Evolutionary conservation across 2,888 invertebrate genomes (phyloP).

Genomic region (Lithophane leautieri): DNA sequence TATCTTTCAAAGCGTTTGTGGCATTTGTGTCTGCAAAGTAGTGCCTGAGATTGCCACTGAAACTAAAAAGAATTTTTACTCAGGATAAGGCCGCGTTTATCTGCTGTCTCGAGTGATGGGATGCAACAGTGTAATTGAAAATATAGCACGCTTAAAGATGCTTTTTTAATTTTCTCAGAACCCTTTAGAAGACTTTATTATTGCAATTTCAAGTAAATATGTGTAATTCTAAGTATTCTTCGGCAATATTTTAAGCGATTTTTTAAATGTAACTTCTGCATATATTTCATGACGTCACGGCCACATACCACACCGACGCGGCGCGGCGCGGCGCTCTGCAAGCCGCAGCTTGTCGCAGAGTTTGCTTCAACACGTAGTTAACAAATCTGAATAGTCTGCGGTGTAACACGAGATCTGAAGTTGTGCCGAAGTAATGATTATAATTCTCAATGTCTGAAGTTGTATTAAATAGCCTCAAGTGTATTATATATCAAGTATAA

Average conservation of each 20-base stretch:
- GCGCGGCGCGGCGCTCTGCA: background rate
- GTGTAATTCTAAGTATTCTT: background rate
- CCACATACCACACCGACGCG: background rate
- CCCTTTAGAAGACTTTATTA: background rate
- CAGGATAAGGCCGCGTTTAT: background rate
- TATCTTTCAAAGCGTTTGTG: background rate
- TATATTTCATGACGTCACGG: background rate
- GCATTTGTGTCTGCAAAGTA: constrained; percentile 10
- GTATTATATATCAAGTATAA: too few species aligned
- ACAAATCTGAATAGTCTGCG: constrained; percentile 12
- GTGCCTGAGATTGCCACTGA: background rate
- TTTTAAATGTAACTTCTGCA: background rate
- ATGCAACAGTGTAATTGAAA: constrained; percentile 15
- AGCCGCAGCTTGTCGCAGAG: constrained; percentile 28
- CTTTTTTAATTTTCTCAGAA: constrained; percentile 7
- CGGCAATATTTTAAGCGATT: background rate
- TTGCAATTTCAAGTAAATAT: background rate
- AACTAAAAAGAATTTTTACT: constrained; percentile 10
- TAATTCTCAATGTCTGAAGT: background rate
- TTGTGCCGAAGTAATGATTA: background rate
- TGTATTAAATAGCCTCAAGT: too few species aligned
- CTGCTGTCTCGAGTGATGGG: constrained; percentile 2
- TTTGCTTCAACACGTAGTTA: constrained; percentile 20
- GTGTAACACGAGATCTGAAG: constrained; percentile 11
- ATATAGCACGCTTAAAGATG: background rate